Evolutionary conservation across 1,140 invertebrate genomes (phyloP).

Genomic region (Orius insidiosus): DNA sequence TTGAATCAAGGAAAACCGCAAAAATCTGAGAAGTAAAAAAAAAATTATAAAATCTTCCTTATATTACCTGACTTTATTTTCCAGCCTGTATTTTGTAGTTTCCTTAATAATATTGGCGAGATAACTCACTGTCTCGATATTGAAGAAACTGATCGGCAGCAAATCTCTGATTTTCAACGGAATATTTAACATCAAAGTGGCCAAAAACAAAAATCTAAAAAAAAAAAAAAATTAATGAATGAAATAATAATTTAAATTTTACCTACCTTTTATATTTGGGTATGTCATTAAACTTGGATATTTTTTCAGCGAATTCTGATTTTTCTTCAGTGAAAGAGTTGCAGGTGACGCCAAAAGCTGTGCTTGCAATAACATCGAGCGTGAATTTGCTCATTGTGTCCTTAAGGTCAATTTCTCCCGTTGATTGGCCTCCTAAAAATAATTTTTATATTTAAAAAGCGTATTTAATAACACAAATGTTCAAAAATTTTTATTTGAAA

Average conservation of each 20-base stretch:
- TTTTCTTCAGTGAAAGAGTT: conserved; percentile 23
- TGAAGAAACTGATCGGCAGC: conserved; percentile 19
- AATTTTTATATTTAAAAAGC: no score
- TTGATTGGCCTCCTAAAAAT: neutral
- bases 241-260: neutral
- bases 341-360: conserved; percentile 25
- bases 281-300: conserved; percentile 17
- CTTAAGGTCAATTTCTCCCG: conserved; percentile 24
- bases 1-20: no score
- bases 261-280: conserved; percentile 8
- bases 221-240: neutral
- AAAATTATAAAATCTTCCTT: no score
- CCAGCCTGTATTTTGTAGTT: conserved; percentile 11
- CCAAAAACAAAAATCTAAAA: conserved; percentile 15
- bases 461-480: no score
- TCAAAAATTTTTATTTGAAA: no score
- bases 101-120: conserved; percentile 17
- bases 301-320: conserved; percentile 23
- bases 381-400: conserved; percentile 27
- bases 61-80: conserved; percentile 10
- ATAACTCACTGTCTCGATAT: conserved; percentile 17
- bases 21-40: no score
- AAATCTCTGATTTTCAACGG: conserved; percentile 13
- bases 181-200: conserved; percentile 14
- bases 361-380: conserved; percentile 29